Evolutionary conservation across 2,113 vertebrate species (phyloP), one percentile per base, ranked within the genome.

Genomic region (Muntiacus muntjak): DNA sequence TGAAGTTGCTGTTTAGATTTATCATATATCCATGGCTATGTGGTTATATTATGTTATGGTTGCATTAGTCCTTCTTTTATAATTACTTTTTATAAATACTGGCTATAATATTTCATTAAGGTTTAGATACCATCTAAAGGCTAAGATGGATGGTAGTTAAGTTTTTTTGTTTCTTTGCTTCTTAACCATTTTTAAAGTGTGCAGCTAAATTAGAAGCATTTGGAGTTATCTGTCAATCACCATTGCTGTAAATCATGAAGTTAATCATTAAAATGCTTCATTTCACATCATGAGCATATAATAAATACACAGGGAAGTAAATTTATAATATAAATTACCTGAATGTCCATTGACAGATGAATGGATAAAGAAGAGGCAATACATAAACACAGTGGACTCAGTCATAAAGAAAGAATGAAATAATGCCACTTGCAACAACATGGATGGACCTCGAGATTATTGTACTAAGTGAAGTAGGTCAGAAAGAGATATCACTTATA

Each of bases 41-140:
- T 14, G 71, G 47, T 90, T 94, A 81, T 54, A n/a, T 47, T 71
- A 76, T 43, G 60, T 58, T 85, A 4, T 86, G 45, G 36, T 57
- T 79, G 26, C 3, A 58, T 60, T 43, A 71, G 23, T 89, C n/a
- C 58, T 89, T 92, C 54, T 83, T 94, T 89, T 89, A 84, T 6
- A 90, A 26, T 83, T 54, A 83, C 60, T 95, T 95, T 95, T 87
- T 47, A 87, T 19, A 93, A 91, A 58, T 47, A 60, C 47, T 83
- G 33, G 4, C 33, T 94, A 43, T 67, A 58, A 26, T 30, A 84
- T 89, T 96, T 91, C 74, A 74, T 83, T 81, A 94, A 90, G 33
- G n/a, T 78, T 95, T 96, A 78, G 57, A 81, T 67, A 58, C 40
- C 33, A 54, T 60, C 28, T 96, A 94, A 97, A 83, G 60, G 25